Base-by-base conservation (phyloP, 2,888 invertebrate genomes). In the Pachycephus smyrnensis region DNA sequence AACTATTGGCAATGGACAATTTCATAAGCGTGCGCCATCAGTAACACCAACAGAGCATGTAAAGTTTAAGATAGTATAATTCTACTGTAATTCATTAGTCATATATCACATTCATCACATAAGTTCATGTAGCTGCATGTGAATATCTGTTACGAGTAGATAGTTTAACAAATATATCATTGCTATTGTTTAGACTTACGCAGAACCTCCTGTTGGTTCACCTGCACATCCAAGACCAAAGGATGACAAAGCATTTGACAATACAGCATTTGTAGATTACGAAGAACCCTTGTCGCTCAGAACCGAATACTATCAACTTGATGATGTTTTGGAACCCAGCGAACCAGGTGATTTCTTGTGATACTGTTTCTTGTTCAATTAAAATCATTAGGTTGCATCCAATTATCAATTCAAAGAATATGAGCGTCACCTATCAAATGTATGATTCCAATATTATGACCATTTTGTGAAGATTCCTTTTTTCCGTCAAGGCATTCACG, bases 181-280 rank as follows among this genome's bases (percentile, higher is more conserved):
- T 76, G 71, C 84, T 83, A 76, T 80, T 79, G 85, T 87, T 35
- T 81, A 91, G 91, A 90, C 89, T 73, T 91, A 90, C 77, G 88
- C 86, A 35, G 90, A 91, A 79, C 88, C 90, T 73, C 90, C 91
- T 33, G 86, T 87, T 37, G 83, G 84, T 71, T 84, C 89, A 35
- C 90, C 91, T 30, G 83, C 87, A 36, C 82, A 85, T 32, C 85
- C 81, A 75, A 88, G 88, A 73, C 87, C 90, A 32, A 89, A 89
- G 81, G 89, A 89, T 77, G 90, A 91, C 79, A 90, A 90, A 80
- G 92, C 93, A 79, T 95, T 95, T 89, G 95, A 95, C 90, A 96
- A 96, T 88, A 95, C 95, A 78, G 95, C 95, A 40, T 96, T 96
- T 90, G 95, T 96, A 90, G 96, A 96, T 90, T 96, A 96, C 75